Conservation (phyloP, 53 echinoderm and acorn worm species). For the Echinometra lucunter region DNA sequence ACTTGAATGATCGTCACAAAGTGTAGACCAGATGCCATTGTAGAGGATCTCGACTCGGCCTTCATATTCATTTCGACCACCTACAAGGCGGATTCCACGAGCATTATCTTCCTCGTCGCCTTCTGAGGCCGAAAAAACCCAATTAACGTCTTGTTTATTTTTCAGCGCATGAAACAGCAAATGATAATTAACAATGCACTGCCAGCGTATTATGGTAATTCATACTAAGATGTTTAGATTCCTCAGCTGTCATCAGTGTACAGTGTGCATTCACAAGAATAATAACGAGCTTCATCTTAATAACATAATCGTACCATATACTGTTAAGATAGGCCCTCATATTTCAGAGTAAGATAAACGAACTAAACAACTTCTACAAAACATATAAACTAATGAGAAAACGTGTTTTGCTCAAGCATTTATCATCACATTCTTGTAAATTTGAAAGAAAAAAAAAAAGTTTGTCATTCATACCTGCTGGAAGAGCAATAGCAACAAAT, state of each 20-base stretch:
- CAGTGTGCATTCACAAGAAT: not conserved
- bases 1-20: constrained; percentile 4
- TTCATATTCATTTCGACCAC: not conserved
- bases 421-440: too few species aligned
- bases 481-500: not conserved
- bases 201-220: too few species aligned
- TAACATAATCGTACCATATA: too few species aligned
- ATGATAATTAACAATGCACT: too few species aligned
- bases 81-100: not conserved
- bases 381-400: too few species aligned
- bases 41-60: constrained; percentile 24
- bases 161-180: not conserved
- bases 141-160: not conserved
- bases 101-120: not conserved
- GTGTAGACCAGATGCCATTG: not conserved
- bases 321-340: too few species aligned
- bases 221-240: not conserved
- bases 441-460: too few species aligned
- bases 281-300: too few species aligned
- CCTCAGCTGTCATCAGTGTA: not conserved
- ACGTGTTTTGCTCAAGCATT: too few species aligned
- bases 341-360: too few species aligned
- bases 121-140: not conserved
- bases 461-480: not conserved
- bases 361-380: too few species aligned